These are phyloP conservation scores for Nomada hirtipes DNA, from an alignment of 2,888 invertebrate species.

Conservation along the genomic window DNA sequence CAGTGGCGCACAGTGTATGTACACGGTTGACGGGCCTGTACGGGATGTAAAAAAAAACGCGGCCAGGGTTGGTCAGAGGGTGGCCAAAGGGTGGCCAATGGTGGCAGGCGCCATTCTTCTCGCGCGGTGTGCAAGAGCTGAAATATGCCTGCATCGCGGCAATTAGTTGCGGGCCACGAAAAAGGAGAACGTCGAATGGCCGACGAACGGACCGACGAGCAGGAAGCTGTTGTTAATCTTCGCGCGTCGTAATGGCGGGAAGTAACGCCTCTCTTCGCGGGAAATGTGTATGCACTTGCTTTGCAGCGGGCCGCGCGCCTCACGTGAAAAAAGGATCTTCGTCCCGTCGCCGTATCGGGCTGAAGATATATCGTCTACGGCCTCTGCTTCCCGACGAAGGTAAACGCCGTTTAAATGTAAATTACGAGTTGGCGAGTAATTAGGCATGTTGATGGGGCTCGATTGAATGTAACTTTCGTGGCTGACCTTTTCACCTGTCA, in stretches of 20 bases:
- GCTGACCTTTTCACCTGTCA: not conserved
- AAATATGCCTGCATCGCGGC: constrained; percentile 71
- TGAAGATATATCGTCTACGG: constrained; percentile 43
- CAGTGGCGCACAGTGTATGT: constrained; percentile 6
- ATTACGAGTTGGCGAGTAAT: constrained; percentile 23
- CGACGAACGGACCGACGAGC: constrained; percentile 59
- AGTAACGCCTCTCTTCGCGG: constrained; percentile 66
- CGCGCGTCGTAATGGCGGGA: constrained; percentile 66
- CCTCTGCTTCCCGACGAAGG: not conserved
- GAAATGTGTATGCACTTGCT: constrained; percentile 60
- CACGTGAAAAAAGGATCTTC: constrained; percentile 41
- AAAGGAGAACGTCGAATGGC: constrained; percentile 66
- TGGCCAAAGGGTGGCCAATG: constrained; percentile 14
- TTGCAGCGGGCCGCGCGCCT: constrained; percentile 6
- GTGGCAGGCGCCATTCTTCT: constrained; percentile 68
- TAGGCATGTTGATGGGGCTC: constrained; percentile 1
- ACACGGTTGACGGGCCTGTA: constrained; percentile 14
- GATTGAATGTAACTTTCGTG: not conserved
- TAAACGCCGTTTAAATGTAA: constrained; percentile 33
- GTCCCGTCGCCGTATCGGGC: constrained; percentile 8
- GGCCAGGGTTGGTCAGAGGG: constrained; percentile 14
- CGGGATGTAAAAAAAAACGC: not conserved
- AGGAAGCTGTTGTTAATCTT: constrained; percentile 72
- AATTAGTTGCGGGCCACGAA: constrained; percentile 73
- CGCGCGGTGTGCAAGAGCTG: constrained; percentile 54